Conservation (phyloP, 1,140 invertebrate genomes). For the Venturia canescens region DNA sequence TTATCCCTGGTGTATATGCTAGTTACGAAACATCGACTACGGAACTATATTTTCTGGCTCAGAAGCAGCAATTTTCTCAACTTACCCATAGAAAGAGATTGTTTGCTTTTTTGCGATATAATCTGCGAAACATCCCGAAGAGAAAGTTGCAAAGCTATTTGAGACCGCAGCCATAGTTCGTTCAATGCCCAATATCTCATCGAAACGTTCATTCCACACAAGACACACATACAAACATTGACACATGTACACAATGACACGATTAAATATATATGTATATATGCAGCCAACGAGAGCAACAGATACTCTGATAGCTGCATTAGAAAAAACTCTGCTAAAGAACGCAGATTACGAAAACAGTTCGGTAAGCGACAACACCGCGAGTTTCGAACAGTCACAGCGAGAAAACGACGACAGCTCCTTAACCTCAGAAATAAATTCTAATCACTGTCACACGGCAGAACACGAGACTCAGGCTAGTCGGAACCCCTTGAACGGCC, state of each 20-base stretch:
- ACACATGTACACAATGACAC: too few relatives aligned
- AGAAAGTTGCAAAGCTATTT: too few relatives aligned
- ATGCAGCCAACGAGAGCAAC: conserved; percentile 63
- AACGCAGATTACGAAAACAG: conserved; percentile 67
- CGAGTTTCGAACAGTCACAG: conserved; percentile 62
- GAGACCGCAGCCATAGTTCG: too few relatives aligned
- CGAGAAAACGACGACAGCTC: conserved; percentile 68
- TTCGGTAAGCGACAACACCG: conserved; percentile 63
- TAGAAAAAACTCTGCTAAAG: conserved; percentile 69
- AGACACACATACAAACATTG: conserved; percentile 52
- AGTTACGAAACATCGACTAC: conserved; percentile 10
- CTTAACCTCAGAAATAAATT: conserved; percentile 68
- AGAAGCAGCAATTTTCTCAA: conserved; percentile 57
- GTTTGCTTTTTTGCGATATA: neutral
- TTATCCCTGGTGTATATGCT: neutral
- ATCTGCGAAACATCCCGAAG: neutral
- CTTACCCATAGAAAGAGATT: neutral
- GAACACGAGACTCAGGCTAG: conserved; percentile 68
- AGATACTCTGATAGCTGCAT: conserved; percentile 68
- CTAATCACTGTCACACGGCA: conserved; percentile 68
- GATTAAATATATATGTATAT: conserved; percentile 15
- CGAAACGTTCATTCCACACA: conserved; percentile 31
- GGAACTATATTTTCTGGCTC: neutral
- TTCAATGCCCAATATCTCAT: conserved; percentile 1
- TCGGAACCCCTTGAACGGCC: conserved; percentile 67